Percentiles rank a stretch among this genome's conserved stretches.
phyloP scores from a whole-genome alignment of 2,113 vertebrate species.

The Menidia beryllina region DNA sequence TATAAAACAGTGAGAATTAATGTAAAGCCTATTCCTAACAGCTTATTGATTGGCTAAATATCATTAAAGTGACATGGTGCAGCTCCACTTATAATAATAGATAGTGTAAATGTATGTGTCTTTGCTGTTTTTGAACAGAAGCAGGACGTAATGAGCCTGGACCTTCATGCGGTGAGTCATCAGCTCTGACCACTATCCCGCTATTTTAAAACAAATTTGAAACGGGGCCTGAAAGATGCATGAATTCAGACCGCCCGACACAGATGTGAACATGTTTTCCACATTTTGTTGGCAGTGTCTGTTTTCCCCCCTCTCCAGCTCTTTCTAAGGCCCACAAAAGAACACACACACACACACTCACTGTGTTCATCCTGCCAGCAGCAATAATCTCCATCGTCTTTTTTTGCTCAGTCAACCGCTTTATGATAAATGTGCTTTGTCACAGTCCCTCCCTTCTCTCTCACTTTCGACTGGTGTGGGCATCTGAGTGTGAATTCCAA shows the following conservation, averaged over 20 bases:
- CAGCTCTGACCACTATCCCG: not conserved
- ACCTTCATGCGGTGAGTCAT: not conserved
- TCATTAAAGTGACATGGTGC: too few species aligned
- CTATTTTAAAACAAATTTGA: not conserved
- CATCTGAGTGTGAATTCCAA: constrained; percentile 23
- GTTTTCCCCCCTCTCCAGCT: not conserved
- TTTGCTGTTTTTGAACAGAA: not conserved
- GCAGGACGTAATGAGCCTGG: too few species aligned
- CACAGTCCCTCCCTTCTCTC: not conserved
- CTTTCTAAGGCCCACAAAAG: constrained; percentile 1
- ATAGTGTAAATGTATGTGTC: not conserved
- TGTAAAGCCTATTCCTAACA: too few species aligned
- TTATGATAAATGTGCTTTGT: constrained; percentile 27
- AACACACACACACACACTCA: not conserved
- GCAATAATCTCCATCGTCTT: constrained; percentile 23
- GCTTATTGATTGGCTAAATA: too few species aligned
- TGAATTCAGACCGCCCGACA: not conserved
- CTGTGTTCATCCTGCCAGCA: constrained; percentile 9
- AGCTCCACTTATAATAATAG: not conserved
- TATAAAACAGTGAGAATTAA: too few species aligned
- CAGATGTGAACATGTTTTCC: constrained; percentile 1
- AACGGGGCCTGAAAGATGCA: not conserved
- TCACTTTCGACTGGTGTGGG: not conserved
- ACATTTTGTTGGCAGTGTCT: not conserved
- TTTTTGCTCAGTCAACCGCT: constrained; percentile 18